These are phyloP conservation scores for Trichacis sp. DNA, from an alignment of 2,888 invertebrate genomes.

Conservation along the genomic window DNA sequence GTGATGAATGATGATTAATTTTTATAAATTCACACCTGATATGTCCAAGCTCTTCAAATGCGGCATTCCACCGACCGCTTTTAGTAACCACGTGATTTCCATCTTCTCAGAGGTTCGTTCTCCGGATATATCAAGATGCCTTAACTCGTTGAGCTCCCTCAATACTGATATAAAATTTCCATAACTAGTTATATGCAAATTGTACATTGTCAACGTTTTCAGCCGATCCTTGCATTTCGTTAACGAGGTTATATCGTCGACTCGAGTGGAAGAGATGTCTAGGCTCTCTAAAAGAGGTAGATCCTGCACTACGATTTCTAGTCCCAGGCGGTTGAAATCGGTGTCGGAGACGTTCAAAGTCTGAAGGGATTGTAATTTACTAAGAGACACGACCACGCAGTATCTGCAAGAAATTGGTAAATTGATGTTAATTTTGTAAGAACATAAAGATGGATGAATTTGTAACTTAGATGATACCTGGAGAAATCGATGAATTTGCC, in stretches of 20 bases:
- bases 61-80: constrained; percentile 70
- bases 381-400: constrained; percentile 74
- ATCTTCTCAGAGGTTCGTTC: constrained; percentile 70
- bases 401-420: constrained; percentile 65
- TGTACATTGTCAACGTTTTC: constrained; percentile 74
- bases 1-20: no score
- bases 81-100: constrained; percentile 70
- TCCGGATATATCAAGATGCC: constrained; percentile 73
- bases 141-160: constrained; percentile 70
- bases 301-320: constrained; percentile 77
- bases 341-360: constrained; percentile 76
- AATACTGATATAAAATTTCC: constrained; percentile 70
- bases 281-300: constrained; percentile 74
- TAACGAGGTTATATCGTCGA: constrained; percentile 75
- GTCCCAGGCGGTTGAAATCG: constrained; percentile 76
- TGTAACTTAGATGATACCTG: no score
- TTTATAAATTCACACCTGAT: constrained; percentile 69
- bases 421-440: no score
- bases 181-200: constrained; percentile 71
- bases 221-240: constrained; percentile 72
- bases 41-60: constrained; percentile 75
- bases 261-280: constrained; percentile 76
- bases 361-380: constrained; percentile 73
- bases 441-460: no score
- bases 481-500: constrained; percentile 75